Evolutionary conservation across 2,113 vertebrate genomes (phyloP), one percentile per base, ranked within the genome.

Genomic region (Gadus macrocephalus): DNA sequence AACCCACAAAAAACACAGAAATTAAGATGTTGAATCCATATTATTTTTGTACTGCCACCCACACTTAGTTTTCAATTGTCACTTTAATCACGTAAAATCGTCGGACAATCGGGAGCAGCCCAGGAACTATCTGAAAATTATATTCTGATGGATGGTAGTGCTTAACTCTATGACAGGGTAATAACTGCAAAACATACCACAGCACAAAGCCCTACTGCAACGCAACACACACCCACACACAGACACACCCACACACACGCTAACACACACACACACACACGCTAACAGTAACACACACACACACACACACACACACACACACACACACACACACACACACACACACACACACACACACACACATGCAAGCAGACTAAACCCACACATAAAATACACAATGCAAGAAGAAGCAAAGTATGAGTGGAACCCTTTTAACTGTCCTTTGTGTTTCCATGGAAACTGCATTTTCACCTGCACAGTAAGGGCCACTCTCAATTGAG

Each of bases 91-190:
- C 35, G 64, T 75, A 25, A 68, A 74, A 69, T 74, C 78, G 69
- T 4, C 15, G 63, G 56, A 62, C 56, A 49, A 28, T 72, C 55
- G 68, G 76, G 73, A 71, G 76, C 81, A 69, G 67, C 42, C 67
- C 58, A 28, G 25, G 67, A 78, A 81, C 69, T 58, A 66, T 73
- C 68, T 62, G 27, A 15, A 70, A 70, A 64, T 79, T 56, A 53
- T 53, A 78, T 68, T 66, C 60, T 81, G 84, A 88, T 84, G 80
- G 78, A 87, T 82, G 77, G 71, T 11, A 55, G 71, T 63, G 76
- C 67, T 85, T 75, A 75, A 25, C 78, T 62, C 12, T 38, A 35
- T 78, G 80, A 82, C 76, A 80, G 63, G 61, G 58, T 59, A 78
- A 80, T 78, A 73, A 75, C 70, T 72, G 35, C 16, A 0, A 69